Base-by-base conservation (phyloP, 2,888 invertebrate genomes). In the Eumerus sabulonum region DNA sequence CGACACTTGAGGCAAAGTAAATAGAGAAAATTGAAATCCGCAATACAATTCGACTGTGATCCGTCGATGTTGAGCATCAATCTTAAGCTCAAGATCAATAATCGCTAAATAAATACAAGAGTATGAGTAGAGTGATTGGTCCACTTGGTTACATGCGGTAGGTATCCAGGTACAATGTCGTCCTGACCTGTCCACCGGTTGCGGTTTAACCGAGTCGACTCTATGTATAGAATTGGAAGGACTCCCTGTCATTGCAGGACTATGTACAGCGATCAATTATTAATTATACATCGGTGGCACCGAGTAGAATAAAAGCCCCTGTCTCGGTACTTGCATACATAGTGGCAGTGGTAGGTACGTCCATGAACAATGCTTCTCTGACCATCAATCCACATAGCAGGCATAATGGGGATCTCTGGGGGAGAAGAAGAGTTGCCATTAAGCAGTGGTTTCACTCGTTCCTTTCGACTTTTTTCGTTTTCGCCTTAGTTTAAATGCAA, bases 221-320 rank as follows among this genome's bases (percentile, higher is more conserved):
- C n/a, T n/a, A n/a, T 7, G 19, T 38, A 38, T 18, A 38, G 13
- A 38, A 9, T 27, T 9, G 3, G 1, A 19, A 59, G 59, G 48
- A 48, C 50, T 14, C 16, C 27, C 17, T 3, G 42, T 19, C 27
- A 35, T 51, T 5, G 14, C 42, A 14, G 19, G n/a, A 27, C 19
- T 27, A 11, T 13, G 40, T 14, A 50, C 11, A 16, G 27, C 12
- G 27, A 44, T 63, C 27, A 63, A 51, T 42, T 51, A 51, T 35
- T 63, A 27, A 63, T 63, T 36, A 44, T 27, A n/a, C n/a, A n/a
- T 7, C 7, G 63, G 63, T 53, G 44, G 12, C 18, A 45, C 12
- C 13, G 45, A 54, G 36, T 44, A 54, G 14, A 64, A 64, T 63
- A 44, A 53, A 64, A 64, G 35, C 9, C 36, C 35, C 44, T 44